Percentiles rank a stretch among this genome's conserved stretches.
phyloP scores from a whole-genome alignment of 2,888 invertebrate genomes.

The Lithophane leautieri region DNA sequence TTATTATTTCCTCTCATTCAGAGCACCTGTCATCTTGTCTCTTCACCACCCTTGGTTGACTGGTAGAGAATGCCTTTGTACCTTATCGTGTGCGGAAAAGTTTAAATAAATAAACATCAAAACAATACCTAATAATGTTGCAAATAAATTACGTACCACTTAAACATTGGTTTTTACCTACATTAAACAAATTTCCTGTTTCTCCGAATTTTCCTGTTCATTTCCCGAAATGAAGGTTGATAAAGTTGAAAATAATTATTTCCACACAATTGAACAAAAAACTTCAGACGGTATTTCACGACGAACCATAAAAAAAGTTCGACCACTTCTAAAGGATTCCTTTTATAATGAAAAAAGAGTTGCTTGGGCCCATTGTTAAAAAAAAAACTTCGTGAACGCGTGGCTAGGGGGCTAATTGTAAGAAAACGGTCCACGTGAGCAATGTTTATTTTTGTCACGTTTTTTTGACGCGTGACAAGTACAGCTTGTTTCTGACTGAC shows the following conservation, averaged over 20 bases:
- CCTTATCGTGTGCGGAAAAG: no score
- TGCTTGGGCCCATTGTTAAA: conserved; percentile 20
- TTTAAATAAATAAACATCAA: no score
- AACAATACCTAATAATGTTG: no score
- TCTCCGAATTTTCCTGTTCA: background rate
- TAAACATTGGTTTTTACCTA: no score
- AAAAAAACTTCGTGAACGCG: background rate
- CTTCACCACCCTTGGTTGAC: no score
- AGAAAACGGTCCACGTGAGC: conserved; percentile 33
- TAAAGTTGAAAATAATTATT: conserved; percentile 4
- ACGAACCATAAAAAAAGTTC: background rate
- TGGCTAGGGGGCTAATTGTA: conserved; percentile 20
- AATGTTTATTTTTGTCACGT: conserved; percentile 31
- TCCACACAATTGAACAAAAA: conserved; percentile 4
- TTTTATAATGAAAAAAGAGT: conserved; percentile 10
- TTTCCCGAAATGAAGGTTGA: background rate
- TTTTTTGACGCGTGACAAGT: conserved; percentile 35
- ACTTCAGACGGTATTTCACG: background rate
- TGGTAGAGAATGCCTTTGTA: no score
- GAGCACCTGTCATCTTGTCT: no score
- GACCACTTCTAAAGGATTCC: conserved; percentile 15
- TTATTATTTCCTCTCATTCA: no score
- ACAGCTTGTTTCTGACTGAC: background rate
- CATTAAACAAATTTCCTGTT: background rate
- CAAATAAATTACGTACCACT: no score